Base-by-base conservation (phyloP, 2,888 invertebrate genomes). In the Bruchidius siliquastri region DNA sequence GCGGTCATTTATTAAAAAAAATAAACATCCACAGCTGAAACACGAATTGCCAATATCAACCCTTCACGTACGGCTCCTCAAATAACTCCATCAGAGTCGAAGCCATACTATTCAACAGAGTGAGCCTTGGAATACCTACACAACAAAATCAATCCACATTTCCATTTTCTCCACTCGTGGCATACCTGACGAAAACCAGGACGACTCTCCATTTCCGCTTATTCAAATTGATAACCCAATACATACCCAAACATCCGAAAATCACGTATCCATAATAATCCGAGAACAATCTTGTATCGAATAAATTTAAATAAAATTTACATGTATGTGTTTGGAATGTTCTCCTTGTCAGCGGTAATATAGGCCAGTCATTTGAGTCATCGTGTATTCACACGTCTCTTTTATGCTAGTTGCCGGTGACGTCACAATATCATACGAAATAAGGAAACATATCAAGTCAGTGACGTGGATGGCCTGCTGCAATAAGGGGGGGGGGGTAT, bases 271-370 rank as follows among this genome's bases (percentile, higher is more conserved):
- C 70, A 70, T 68, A 22, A 73, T 69, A 73, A 73, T 67, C 13
- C 72, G 70, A 70, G 67, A 71, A 72, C 72, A 72, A 66, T 67
- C 67, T 72, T 49, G 69, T 70, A 72, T 74, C 72, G 72, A 74
- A 72, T 74, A 74, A 22, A 74, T 72, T 74, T 74, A 72, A 74
- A 74, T 74, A 72, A 74, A 74, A 74, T 74, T 72, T 74, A 67
- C 74, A 74, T 74, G 74, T 49, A 49, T 49, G 49, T 49, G 13
- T 49, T 49, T 13, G 49, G 49, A 18, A 49, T 13, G 49, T 49
- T 49, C 49, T 49, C 49, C 13, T 13, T 49, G 49, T 49, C 18
- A 1, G 49, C 6, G 49, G 13, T 49, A 1, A 8, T 49, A 49
- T 49, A 49, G 49, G 1, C 49, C 49, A 49, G 49, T 49, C 30